phyloP scores from a whole-genome alignment of 2,113 vertebrate genomes.

The Coturnix japonica region DNA sequence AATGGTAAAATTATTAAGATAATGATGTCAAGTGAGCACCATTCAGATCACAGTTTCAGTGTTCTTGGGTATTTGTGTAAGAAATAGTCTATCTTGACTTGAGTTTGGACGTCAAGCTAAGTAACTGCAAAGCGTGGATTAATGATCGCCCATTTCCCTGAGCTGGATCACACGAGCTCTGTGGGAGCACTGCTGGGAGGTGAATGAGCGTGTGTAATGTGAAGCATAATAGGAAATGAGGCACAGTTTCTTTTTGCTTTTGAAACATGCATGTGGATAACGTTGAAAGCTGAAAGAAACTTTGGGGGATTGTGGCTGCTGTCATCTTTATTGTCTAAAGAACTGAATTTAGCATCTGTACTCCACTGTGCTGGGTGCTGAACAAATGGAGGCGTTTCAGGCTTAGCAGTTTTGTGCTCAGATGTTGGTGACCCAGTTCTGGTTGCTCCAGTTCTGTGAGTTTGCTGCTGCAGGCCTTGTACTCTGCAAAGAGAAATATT shows the following conservation, averaged over 20 bases:
- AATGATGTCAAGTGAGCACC: neutral
- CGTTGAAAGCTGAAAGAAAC: conserved; percentile 7
- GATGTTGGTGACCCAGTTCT: conserved; percentile 37
- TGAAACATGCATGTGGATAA: neutral
- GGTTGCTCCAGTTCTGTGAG: neutral
- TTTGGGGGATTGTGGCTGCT: neutral
- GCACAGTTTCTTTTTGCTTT: neutral
- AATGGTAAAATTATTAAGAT: neutral
- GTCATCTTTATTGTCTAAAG: conserved; percentile 1
- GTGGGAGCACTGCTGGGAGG: neutral
- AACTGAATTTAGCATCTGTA: conserved; percentile 11
- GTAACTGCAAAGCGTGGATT: neutral
- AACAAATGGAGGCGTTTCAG: neutral
- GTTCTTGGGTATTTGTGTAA: accelerated
- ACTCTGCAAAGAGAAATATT: neutral
- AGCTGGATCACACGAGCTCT: neutral
- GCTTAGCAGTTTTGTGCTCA: conserved; percentile 9
- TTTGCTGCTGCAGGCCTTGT: neutral
- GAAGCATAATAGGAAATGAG: neutral
- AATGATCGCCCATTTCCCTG: neutral
- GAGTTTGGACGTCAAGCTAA: neutral
- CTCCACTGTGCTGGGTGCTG: neutral
- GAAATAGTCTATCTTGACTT: neutral
- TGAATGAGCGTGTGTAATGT: neutral
- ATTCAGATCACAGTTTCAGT: neutral